Evolutionary conservation across 2,113 vertebrate species (phyloP).

Genomic region (Lampris incognitus): DNA sequence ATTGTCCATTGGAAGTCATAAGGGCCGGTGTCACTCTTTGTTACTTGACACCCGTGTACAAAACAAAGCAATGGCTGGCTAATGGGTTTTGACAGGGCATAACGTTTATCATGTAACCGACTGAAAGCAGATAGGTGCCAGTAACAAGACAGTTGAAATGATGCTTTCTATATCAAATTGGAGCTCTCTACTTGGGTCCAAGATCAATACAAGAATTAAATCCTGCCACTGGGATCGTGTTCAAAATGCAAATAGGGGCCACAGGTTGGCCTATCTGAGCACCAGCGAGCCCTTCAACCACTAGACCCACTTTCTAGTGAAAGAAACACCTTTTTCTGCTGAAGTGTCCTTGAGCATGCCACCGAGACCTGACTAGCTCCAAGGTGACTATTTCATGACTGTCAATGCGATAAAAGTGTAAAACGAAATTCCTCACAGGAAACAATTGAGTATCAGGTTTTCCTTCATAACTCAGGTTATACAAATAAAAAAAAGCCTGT

Average conservation of each 20-base stretch:
- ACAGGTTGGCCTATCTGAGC: background rate
- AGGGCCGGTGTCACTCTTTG: slow-evolving; percentile 15
- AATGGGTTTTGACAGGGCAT: slow-evolving; percentile 75
- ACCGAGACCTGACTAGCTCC: slow-evolving; percentile 2
- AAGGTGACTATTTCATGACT: slow-evolving; percentile 6
- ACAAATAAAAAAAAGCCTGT: too few relatives aligned
- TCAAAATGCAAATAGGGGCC: slow-evolving; percentile 36
- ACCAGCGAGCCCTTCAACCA: too few relatives aligned
- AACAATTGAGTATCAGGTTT: too few relatives aligned
- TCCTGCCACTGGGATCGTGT: slow-evolving; percentile 30
- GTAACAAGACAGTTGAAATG: slow-evolving; percentile 53
- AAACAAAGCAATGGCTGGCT: slow-evolving; percentile 51
- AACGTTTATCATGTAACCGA: slow-evolving; percentile 73
- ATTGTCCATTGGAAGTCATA: slow-evolving; percentile 55
- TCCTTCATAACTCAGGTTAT: too few relatives aligned
- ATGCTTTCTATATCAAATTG: slow-evolving; percentile 52
- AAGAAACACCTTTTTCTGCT: too few relatives aligned
- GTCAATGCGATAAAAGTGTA: too few relatives aligned
- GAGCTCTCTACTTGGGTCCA: slow-evolving; percentile 9
- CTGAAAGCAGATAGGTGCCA: slow-evolving; percentile 50
- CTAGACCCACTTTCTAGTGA: too few relatives aligned
- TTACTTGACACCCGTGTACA: slow-evolving; percentile 40
- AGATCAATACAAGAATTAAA: slow-evolving; percentile 18
- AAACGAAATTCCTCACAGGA: too few relatives aligned
- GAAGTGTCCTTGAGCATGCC: too few relatives aligned